Conservation (phyloP, 2,888 invertebrate species). For the Drosophila birchii region DNA sequence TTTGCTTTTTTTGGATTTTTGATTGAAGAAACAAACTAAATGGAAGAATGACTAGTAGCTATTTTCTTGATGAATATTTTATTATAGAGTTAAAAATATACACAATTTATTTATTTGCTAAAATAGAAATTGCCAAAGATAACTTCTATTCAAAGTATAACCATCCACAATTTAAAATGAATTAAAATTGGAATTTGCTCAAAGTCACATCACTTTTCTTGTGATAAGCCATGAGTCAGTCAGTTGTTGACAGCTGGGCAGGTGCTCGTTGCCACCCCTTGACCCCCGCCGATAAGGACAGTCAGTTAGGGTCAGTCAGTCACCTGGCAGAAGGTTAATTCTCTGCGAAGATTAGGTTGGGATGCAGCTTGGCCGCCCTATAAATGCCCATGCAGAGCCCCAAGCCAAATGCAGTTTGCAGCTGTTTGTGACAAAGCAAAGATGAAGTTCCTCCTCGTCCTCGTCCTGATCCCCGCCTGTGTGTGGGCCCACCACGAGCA, state of each 20-base stretch:
- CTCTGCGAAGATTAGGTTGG: background rate
- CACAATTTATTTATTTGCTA: too few species aligned
- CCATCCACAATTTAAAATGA: background rate
- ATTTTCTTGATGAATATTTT: background rate
- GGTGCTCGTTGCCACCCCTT: constrained; percentile 32
- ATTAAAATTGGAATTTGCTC: constrained; percentile 6
- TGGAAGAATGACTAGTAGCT: background rate
- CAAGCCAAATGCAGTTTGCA: constrained; percentile 56
- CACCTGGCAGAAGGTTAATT: constrained; percentile 21
- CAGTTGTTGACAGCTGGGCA: constrained; percentile 10
- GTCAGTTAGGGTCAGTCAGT: constrained; percentile 51
- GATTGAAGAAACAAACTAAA: constrained; percentile 42
- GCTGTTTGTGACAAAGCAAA: constrained; percentile 9
- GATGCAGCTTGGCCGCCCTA: constrained; percentile 31
- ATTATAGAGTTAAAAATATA: background rate
- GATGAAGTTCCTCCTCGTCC: constrained; percentile 58
- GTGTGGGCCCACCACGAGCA: constrained; percentile 56
- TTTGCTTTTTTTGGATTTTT: constrained; percentile 30
- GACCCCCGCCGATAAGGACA: constrained; percentile 55
- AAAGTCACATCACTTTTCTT: constrained; percentile 13
- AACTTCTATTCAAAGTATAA: background rate
- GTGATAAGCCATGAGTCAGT: constrained; percentile 36
- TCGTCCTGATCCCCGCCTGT: constrained; percentile 50
- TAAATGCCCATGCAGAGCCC: constrained; percentile 52
- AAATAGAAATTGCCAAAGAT: background rate